Conservation (phyloP, 2,888 invertebrate species). For the Pammene fasciana region DNA sequence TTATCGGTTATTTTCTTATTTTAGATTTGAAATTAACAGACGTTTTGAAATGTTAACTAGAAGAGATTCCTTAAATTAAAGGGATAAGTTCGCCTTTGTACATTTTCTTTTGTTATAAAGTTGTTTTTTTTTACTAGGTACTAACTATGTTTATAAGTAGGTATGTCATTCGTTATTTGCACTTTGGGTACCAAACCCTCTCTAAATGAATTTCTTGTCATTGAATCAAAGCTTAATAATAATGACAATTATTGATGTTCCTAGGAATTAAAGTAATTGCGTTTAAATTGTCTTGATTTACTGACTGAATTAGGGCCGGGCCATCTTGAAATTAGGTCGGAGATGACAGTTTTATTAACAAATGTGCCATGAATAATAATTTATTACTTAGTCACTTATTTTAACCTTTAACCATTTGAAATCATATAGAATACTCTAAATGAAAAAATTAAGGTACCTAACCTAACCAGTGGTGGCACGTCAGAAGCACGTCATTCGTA, state of each 20-base stretch:
- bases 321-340: constrained; percentile 10
- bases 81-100: too few relatives aligned
- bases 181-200: neutral
- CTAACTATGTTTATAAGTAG: too few relatives aligned
- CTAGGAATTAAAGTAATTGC: constrained; percentile 3
- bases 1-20: too few relatives aligned
- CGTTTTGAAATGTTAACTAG: too few relatives aligned
- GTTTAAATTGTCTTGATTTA: constrained; percentile 19
- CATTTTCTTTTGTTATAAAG: too few relatives aligned
- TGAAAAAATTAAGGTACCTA: too few relatives aligned
- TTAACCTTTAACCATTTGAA: neutral
- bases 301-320: constrained; percentile 12
- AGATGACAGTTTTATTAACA: constrained; percentile 17
- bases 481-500: too few relatives aligned
- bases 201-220: neutral
- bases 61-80: too few relatives aligned
- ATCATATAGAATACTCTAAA: neutral
- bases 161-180: too few relatives aligned
- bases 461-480: too few relatives aligned
- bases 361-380: neutral
- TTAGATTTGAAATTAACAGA: too few relatives aligned
- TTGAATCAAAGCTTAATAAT: neutral
- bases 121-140: too few relatives aligned
- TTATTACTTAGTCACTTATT: neutral
- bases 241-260: constrained; percentile 11